Evolutionary conservation across 2,113 vertebrate species (phyloP).

Genomic region (Rhinolophus ferrumequinum): DNA sequence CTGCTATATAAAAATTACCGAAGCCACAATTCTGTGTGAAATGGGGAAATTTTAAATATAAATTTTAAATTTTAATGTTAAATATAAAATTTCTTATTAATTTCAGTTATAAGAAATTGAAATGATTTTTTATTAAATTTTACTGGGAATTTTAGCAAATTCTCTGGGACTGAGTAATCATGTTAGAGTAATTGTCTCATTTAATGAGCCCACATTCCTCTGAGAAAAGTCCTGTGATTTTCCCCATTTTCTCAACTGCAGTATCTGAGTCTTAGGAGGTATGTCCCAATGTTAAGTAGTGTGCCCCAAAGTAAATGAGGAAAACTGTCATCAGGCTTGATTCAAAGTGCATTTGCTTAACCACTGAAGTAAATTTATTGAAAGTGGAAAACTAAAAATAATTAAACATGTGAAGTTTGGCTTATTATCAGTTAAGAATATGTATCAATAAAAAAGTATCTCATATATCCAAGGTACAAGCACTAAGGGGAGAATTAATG

Average conservation of each 20-base stretch:
- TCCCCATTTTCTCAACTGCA: not conserved
- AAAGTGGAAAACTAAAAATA: slow-evolving; percentile 34
- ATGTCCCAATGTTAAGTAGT: not conserved
- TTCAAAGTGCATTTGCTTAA: not conserved
- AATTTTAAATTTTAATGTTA: no score
- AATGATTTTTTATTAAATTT: slow-evolving; percentile 47
- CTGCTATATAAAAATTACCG: not conserved
- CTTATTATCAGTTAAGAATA: not conserved
- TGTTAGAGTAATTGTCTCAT: not conserved
- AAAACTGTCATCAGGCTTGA: slow-evolving; percentile 5
- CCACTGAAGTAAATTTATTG: not conserved
- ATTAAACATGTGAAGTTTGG: not conserved
- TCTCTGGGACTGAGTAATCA: not conserved
- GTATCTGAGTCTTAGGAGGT: not conserved
- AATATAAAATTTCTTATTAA: no score
- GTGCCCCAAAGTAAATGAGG: not conserved
- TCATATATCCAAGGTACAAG: slow-evolving; percentile 35
- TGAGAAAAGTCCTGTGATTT: not conserved
- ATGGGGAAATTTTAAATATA: not conserved
- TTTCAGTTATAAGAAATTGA: slow-evolving; percentile 29
- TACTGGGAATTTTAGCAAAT: slow-evolving; percentile 17
- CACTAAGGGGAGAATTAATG: slow-evolving; percentile 24
- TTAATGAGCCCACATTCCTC: not conserved
- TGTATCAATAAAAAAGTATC: not conserved
- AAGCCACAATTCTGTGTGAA: slow-evolving; percentile 6